phyloP scores from a whole-genome alignment of 2,113 vertebrate genomes.

The Nothoprocta perdicaria region DNA sequence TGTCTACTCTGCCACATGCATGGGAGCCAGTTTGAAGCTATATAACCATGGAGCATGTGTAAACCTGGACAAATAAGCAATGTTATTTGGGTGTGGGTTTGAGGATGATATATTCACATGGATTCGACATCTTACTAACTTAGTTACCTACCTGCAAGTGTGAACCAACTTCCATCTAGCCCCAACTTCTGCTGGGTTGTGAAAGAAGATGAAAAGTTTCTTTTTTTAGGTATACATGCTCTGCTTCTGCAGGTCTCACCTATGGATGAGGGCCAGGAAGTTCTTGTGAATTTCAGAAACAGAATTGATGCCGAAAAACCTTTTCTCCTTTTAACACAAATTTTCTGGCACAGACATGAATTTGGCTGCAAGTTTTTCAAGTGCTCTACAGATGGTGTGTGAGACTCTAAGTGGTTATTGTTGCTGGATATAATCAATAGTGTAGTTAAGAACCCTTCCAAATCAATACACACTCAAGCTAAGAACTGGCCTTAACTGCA shows the following conservation, averaged over 20 bases:
- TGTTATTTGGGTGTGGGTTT: background rate
- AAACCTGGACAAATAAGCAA: background rate
- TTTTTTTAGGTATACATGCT: background rate
- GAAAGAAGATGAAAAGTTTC: background rate
- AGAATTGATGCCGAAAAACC: background rate
- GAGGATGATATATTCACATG: background rate
- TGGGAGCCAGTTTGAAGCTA: background rate
- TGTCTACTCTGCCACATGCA: background rate
- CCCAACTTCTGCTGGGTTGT: background rate
- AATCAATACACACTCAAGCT: background rate
- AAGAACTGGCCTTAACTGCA: background rate
- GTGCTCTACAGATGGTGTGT: background rate
- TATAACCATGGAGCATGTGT: background rate
- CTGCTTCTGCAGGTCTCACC: background rate
- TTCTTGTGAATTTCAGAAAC: background rate
- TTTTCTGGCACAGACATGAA: background rate
- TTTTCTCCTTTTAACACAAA: background rate
- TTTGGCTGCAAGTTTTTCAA: background rate
- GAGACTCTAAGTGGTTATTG: background rate
- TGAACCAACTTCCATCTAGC: background rate
- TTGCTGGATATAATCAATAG: background rate
- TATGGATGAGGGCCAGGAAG: background rate
- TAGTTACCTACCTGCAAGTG: background rate
- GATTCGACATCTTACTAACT: background rate
- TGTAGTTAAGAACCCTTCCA: constrained; percentile 3